Base-by-base conservation (phyloP, 2,113 vertebrate genomes). In the Dendrocopos noguchii region DNA sequence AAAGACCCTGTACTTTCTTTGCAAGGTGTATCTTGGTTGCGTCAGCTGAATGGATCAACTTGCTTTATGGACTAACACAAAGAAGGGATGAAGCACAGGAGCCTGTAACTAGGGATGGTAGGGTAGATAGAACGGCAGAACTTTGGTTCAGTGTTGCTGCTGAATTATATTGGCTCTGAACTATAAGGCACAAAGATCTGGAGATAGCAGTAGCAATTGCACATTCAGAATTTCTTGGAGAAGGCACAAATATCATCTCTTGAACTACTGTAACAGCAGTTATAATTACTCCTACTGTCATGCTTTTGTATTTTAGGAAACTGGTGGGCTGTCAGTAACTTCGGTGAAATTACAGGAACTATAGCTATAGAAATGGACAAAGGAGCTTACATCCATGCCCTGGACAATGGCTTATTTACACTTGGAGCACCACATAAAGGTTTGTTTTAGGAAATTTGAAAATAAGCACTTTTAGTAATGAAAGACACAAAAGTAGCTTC, bases 381-480 rank as follows among this genome's bases (percentile, higher is more conserved):
- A 97, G 98, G 98, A 94, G 96, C 99, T 4, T 99, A 99, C 67
- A 96, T 99, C 72, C 99, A 98, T 64, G 99, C 99, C 13, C 97
- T 99, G 15, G 99, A 99, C 94, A 99, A 98, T 7, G 99, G 99
- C 20, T 98, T 99, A 50, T 99, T 99, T 95, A 99, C 99, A 1
- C 92, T 99, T 31, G 99, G 99, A 87, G 98, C 98, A 6, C 99
- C 99, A 33, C 99, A 99, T 94, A 98, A 97, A 97, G 99, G 97
- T 97, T 95, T 80, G 95, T 95, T 78, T 44, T 25, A 29, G 53
- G 55, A 80, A 77, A 80, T 61, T 6, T 60, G 44, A 36, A 60
- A 84, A 57, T 24, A 86, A 44, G 25, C 52, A 20, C 27, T 59
- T 72, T 36, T 39, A 68, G 71, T 68, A 75, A 67, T 34, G 18